Base-by-base conservation (phyloP, 2,888 invertebrate genomes). In the Esperia sulphurella region DNA sequence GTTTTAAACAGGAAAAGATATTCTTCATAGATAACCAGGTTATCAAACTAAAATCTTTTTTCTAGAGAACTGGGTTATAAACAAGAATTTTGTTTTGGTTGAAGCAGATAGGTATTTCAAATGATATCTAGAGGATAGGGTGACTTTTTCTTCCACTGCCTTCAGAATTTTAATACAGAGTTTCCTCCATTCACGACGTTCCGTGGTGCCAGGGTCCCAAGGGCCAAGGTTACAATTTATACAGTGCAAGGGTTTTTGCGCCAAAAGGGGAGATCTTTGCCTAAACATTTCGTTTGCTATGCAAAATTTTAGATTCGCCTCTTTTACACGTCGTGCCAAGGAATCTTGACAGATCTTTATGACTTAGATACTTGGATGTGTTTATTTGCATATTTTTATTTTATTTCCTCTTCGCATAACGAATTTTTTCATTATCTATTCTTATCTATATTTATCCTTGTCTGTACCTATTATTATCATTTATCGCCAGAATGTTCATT, bases 261-360 rank as follows among this genome's bases (percentile, higher is more conserved):
- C 21, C 30, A 39, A 14, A 8, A 30, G 42, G 38, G 21, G 35
- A 41, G 13, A 8, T 6, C 42, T 42, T 52, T 55, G 56, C 54
- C 56, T 54, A 59, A 57, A 50, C 57, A 54, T 49, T 53, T 50
- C 57, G 54, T 61, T 61, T 61, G 55, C 49, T 49, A 61, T 61
- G 60, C 53, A 52, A 59, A 61, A 53, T 49, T 53, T 51, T 57
- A 52, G 52, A 57, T 56, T 57, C 51, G 52, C 47, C 55, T 49
- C 52, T 46, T 54, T 50, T 51, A 51, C 54, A 48, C 51, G 38
- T 54, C 46, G 45, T 43, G n/a, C 10, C n/a, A n/a, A n/a, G 14
- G 4, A 28, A 9, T 28, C 21, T 41, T 10, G 29, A 28, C 41
- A 28, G 29, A 28, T 41, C 21, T 41, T 41, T 41, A 35, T n/a